A percentile compares a stretch with the other conserved stretches of the same genome.
Conservation (phyloP, 2,888 invertebrate species). For the Deilephila elpenor region DNA sequence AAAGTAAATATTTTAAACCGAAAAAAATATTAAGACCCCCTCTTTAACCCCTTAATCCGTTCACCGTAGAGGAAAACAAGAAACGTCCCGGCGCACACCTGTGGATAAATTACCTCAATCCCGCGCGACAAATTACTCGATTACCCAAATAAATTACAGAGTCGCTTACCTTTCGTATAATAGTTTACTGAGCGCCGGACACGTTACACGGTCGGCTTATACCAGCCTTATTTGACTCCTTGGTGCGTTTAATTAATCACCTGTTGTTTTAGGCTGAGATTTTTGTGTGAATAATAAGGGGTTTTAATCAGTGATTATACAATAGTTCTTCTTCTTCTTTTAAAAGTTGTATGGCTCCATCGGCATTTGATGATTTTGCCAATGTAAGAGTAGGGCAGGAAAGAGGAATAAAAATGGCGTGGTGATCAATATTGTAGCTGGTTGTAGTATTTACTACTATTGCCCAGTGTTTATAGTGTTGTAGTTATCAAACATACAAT, state of each 20-base stretch:
- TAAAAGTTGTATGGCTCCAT: no score
- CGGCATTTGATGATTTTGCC: no score
- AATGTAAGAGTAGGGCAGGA: no score
- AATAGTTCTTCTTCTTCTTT: no score
- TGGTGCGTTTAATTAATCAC: conserved; percentile 26
- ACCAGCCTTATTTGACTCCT: conserved; percentile 30
- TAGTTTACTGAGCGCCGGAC: conserved; percentile 51
- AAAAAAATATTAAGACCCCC: not conserved
- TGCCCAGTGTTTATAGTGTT: no score
- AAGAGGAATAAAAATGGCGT: no score
- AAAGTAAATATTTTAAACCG: not conserved
- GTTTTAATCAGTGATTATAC: not conserved
- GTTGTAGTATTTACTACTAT: no score
- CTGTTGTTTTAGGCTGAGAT: conserved; percentile 24
- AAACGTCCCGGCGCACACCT: conserved; percentile 55
- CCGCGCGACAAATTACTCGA: conserved; percentile 70
- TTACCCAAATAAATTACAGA: conserved; percentile 74
- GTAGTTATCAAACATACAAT: no score
- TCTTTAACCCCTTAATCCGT: conserved; percentile 1
- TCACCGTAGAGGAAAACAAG: conserved; percentile 47
- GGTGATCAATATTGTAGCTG: no score
- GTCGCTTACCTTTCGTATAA: conserved; percentile 52
- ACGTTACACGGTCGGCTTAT: conserved; percentile 52
- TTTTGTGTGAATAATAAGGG: not conserved
- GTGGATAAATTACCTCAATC: conserved; percentile 67